Evolutionary conservation across 2,888 invertebrate genomes (phyloP), one percentile per base, ranked within the genome.

Genomic region (Scrobipalpa costella): DNA sequence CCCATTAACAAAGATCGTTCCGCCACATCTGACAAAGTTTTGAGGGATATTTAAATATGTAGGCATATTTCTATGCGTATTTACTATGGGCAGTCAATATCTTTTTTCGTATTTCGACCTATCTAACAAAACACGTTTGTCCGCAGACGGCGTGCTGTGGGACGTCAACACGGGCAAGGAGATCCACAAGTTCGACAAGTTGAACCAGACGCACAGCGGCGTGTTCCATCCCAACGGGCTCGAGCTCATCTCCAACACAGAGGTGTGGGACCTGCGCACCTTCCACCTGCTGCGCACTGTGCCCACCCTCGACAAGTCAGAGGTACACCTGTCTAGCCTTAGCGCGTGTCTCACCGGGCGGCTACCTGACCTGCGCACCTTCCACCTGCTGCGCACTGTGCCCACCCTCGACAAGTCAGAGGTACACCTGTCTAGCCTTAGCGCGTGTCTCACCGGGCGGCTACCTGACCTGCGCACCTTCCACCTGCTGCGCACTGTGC

Each of bases 241-340:
- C 67, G 98, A 99, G 92, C 94, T 98, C 49, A 97, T 99, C 76
- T 98, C 99, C 63, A 99, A 99, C 81, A 98, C 98, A 0, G 99
- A 99, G 93, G 98, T 99, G 62, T 99, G 99, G 99, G 99, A 99
- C 83, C 86, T 99, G 33, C 92, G 99, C 71, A 98, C 98, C 50
- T 99, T 98, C 85, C 97, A 98, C 79, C 89, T 99, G 50, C 88
- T 99, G 40, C 95, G 98, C 81, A 99, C 99, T 0, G 98, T 99
- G 61, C 97, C 98, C 0, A 95, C 96, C 0, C 91, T 99, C 67
- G 98, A 99, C 81, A 97, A 98, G 81, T 98, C 98, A 74, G 94
- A 95, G 80, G 92, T 91, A 61, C 78, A 76, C 15, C 5, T 15
- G 98, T 99, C 63, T 99, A 99, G 99, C n/a, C n/a, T n/a, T n/a